Evolutionary conservation across 1,140 invertebrate genomes (phyloP).

Genomic region (Elymnias hypermnestra): DNA sequence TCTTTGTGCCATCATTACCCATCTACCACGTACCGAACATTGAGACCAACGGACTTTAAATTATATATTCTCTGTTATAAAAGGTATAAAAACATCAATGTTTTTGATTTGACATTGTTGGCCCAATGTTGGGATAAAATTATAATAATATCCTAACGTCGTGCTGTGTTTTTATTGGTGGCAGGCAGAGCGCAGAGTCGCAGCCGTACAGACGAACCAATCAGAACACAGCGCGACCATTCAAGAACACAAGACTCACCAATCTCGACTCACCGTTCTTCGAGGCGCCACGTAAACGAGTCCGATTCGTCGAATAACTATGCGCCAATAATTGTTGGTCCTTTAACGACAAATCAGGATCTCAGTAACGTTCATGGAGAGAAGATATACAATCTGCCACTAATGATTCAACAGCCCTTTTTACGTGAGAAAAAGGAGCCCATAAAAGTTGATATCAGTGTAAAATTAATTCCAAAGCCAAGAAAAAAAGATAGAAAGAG

Average conservation of each 20-base stretch:
- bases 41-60: conserved; percentile 12
- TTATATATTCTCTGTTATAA: no score
- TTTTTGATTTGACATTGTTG: no score
- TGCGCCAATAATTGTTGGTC: conserved; percentile 67
- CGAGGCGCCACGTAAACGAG: conserved; percentile 70
- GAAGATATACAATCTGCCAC: conserved; percentile 71
- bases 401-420: conserved; percentile 79
- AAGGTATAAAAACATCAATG: no score
- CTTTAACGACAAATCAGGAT: conserved; percentile 75
- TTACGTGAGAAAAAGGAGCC: conserved; percentile 85
- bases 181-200: conserved; percentile 72
- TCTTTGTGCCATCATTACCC: conserved; percentile 61
- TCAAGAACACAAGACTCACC: conserved; percentile 53
- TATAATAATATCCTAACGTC: conserved; percentile 54
- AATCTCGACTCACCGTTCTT: conserved; percentile 42
- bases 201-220: conserved; percentile 71
- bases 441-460: conserved; percentile 87
- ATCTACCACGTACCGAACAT: conserved; percentile 22
- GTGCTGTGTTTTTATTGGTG: conserved; percentile 75
- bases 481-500: conserved; percentile 65
- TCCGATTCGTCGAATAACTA: conserved; percentile 79
- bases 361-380: conserved; percentile 65
- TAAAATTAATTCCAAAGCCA: conserved; percentile 83
- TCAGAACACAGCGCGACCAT: conserved; percentile 72
- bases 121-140: conserved; percentile 11